A percentile compares a stretch with the other conserved stretches of the same genome.
These are phyloP conservation scores for Tretioscincus oriximinensis DNA, from an alignment of 2,113 vertebrate species.

Conservation along the genomic window DNA sequence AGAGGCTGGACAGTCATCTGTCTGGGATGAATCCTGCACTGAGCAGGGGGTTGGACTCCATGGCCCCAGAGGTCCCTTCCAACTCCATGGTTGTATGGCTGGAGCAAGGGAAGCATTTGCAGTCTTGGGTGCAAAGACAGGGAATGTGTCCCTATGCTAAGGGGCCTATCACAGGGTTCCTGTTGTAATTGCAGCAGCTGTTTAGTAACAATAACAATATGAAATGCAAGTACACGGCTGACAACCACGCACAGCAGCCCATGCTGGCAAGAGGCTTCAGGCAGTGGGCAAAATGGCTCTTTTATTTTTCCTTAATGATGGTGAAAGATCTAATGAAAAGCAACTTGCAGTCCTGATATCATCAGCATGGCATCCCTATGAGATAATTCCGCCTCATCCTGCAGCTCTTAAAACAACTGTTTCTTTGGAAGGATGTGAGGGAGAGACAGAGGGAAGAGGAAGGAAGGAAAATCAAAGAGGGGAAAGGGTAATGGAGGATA, in stretches of 20 bases:
- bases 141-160: neutral
- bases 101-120: neutral
- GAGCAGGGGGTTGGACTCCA: too few relatives aligned
- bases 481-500: too few relatives aligned
- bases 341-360: conserved; percentile 12
- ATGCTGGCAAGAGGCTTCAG: neutral
- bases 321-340: conserved; percentile 23
- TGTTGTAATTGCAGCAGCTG: neutral
- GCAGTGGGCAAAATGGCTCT: neutral
- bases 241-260: neutral
- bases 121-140: too few relatives aligned
- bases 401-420: accelerated
- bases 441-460: too few relatives aligned
- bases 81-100: too few relatives aligned
- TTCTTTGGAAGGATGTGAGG: neutral
- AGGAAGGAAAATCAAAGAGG: too few relatives aligned
- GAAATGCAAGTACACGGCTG: too few relatives aligned
- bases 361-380: conserved; percentile 43
- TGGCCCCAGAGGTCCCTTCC: too few relatives aligned
- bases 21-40: too few relatives aligned
- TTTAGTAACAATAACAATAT: too few relatives aligned
- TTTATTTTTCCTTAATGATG: neutral
- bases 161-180: neutral
- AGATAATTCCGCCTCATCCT: conserved; percentile 42
- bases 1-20: too few relatives aligned